Conservation (phyloP, 2,113 vertebrate species). For the Melanotaenia duboulayi region DNA sequence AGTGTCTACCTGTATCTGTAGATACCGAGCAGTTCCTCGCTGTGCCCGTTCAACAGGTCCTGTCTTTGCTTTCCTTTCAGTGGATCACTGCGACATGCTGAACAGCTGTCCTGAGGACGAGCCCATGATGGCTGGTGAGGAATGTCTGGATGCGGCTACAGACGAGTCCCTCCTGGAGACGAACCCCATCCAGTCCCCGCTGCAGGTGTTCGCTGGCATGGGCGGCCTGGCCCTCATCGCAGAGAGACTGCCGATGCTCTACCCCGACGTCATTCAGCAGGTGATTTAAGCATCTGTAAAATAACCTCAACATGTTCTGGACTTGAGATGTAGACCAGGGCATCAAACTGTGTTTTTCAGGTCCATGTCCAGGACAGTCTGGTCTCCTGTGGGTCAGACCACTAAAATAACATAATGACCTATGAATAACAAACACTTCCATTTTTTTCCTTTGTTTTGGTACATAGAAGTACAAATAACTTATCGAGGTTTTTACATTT, state of each 20-base stretch:
- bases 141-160: conserved; percentile 89
- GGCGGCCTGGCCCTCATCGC: conserved; percentile 97
- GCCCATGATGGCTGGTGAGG: conserved; percentile 88
- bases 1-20: too few relatives aligned
- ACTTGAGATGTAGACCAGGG: too few relatives aligned
- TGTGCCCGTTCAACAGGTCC: neutral
- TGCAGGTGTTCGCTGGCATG: conserved; percentile 99
- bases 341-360: too few relatives aligned
- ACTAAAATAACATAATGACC: too few relatives aligned
- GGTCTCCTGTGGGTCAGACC: too few relatives aligned
- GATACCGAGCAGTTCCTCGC: too few relatives aligned
- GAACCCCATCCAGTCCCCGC: conserved; percentile 94
- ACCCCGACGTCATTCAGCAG: conserved; percentile 98
- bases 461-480: too few relatives aligned
- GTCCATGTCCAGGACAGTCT: too few relatives aligned
- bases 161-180: conserved; percentile 96
- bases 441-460: too few relatives aligned
- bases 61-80: conserved; percentile 56
- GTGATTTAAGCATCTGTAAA: conserved; percentile 71
- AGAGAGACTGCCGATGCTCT: conserved; percentile 97
- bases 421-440: too few relatives aligned
- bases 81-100: conserved; percentile 93
- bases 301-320: too few relatives aligned
- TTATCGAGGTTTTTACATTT: too few relatives aligned
- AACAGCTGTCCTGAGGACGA: conserved; percentile 93